A percentile compares a stretch with the other conserved stretches of the same genome.
Evolutionary conservation across 2,888 invertebrate species (phyloP).

Genomic region (Xestia xanthographa): DNA sequence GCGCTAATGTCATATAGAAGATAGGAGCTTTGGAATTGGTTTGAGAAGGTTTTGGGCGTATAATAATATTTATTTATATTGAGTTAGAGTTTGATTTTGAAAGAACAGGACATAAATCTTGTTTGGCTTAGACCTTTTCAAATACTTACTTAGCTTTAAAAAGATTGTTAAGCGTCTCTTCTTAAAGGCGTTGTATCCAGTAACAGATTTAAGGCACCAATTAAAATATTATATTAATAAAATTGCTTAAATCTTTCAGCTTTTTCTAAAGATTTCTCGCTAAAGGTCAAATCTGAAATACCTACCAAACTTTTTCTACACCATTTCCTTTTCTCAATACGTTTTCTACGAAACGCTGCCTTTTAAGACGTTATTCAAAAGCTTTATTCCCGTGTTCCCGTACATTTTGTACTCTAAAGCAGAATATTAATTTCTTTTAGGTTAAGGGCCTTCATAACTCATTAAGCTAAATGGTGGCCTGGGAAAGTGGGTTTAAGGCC

Average conservation of each 20-base stretch:
- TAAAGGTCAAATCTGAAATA: constrained; percentile 28
- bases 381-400: constrained; percentile 41
- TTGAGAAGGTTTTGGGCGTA: neutral
- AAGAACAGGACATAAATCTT: neutral
- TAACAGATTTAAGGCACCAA: neutral
- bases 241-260: neutral
- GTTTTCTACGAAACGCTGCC: constrained; percentile 28
- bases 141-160: neutral
- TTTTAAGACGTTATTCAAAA: constrained; percentile 46
- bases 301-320: constrained; percentile 14
- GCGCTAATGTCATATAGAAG: constrained; percentile 61
- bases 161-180: neutral
- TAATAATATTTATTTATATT: neutral
- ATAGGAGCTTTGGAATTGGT: constrained; percentile 45
- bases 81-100: neutral
- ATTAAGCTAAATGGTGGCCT: constrained; percentile 81
- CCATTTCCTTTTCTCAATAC: constrained; percentile 35
- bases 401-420: constrained; percentile 52
- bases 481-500: constrained; percentile 67
- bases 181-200: neutral
- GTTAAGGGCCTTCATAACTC: constrained; percentile 74
- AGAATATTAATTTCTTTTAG: constrained; percentile 75
- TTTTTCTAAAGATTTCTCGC: neutral
- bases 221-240: neutral
- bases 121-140: neutral